Evolutionary conservation across 2,113 vertebrate genomes (phyloP), one percentile per base, ranked within the genome.

Genomic region (Corythornis cristatus): DNA sequence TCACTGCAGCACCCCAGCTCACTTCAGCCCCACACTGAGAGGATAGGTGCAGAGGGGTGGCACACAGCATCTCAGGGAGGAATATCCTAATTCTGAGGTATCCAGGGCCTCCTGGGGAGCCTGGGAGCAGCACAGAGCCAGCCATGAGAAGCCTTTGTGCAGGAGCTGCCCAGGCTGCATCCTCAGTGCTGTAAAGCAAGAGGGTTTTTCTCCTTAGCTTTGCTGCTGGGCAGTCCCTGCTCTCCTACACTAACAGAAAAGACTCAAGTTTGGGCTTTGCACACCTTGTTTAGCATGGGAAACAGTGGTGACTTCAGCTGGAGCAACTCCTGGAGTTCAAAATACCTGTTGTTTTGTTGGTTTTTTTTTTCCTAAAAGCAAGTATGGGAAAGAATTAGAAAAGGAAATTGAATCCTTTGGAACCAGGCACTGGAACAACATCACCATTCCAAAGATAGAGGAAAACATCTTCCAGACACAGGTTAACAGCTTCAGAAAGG

Each of bases 401-500:
- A 83, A 86, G 62, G 31, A 61, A 87, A 91, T 58, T 29, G 46
- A 79, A 45, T 2, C 2, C 42, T 31, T 37, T 62, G 68, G 43
- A 88, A 85, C 9, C 23, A 83, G 42, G 48, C 53, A 76, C 20
- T 72, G 62, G 45, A 90, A 95, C 54, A 78, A 80, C 6, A 61
- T 15, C 75, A 83, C 37, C 21, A 43, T 19, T 70, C 67, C 50
- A 86, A 50, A 73, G 75, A 70, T 3, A 57, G 0, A 89, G 42
- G 57, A 66, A 86, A 87, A 31, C 2, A 5, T 73, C 86, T 86
- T 78, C 72, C 71, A 96, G 74, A 65, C 56, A 93, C 86, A 94
- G 62, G 71, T 89, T 87, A 91, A 90, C 50, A 51, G 45, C 88
- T 89, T 92, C 61, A 78, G 82, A 84, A 37, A 88, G 33, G 20